Percentiles rank a stretch among this genome's conserved stretches.
phyloP scores from a whole-genome alignment of 1,140 invertebrate genomes.

The Ips typographus region DNA sequence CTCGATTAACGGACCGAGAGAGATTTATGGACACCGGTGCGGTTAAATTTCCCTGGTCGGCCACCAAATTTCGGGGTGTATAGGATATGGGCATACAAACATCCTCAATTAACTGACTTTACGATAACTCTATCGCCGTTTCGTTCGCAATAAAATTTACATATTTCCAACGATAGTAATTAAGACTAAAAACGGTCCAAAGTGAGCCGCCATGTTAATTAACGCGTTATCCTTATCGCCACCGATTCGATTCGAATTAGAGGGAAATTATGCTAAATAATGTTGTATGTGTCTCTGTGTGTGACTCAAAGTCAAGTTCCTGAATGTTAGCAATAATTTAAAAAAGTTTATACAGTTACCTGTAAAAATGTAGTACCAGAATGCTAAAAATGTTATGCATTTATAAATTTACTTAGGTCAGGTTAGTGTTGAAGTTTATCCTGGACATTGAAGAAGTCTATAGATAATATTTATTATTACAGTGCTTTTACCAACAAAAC shows the following conservation, averaged over 20 bases:
- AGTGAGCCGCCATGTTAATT: constrained; percentile 18
- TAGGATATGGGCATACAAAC: constrained; percentile 13
- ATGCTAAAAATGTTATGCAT: no score
- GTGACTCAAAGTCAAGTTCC: no score
- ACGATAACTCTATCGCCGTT: constrained; percentile 10
- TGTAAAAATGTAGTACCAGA: no score
- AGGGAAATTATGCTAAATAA: constrained; percentile 3
- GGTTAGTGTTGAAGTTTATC: no score
- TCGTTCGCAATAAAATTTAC: constrained; percentile 23
- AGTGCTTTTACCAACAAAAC: no score
- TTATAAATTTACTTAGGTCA: no score
- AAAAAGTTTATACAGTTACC: no score
- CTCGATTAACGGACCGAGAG: no score
- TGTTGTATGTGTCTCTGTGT: neutral
- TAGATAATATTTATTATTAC: no score
- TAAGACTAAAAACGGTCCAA: constrained; percentile 13
- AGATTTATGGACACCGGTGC: neutral
- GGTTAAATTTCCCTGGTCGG: neutral
- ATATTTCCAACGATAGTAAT: constrained; percentile 25
- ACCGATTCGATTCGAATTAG: constrained; percentile 7
- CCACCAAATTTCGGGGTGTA: neutral
- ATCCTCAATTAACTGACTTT: constrained; percentile 24
- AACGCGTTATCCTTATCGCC: constrained; percentile 14
- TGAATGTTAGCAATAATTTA: no score
- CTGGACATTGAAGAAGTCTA: no score